Percentiles rank a stretch among this genome's conserved stretches.
Evolutionary conservation across 2,888 invertebrate genomes (phyloP).

Genomic region (Andrena marginata): DNA sequence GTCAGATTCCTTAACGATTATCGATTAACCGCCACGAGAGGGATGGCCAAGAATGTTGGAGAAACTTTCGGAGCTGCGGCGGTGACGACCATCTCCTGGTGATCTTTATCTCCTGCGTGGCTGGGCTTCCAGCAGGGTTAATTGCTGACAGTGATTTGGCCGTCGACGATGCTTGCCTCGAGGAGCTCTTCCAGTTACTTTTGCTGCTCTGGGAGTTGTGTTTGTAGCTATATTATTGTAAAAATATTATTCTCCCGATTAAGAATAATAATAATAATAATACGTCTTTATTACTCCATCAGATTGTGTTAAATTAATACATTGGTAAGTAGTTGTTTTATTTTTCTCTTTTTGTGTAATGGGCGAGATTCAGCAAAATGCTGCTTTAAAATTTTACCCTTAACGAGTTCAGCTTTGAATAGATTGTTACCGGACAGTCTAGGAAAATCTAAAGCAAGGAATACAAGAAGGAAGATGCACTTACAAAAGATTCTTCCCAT

Average conservation of each 20-base stretch:
- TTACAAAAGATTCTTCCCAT: no score
- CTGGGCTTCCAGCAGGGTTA: constrained; percentile 18
- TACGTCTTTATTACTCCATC: no score
- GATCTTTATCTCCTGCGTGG: constrained; percentile 30
- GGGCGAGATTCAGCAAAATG: no score
- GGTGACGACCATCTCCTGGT: not conserved
- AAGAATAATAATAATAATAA: no score
- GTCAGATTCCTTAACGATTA: constrained; percentile 61
- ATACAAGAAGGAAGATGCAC: no score
- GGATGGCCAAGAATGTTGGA: constrained; percentile 24
- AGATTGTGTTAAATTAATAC: no score
- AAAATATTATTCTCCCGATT: no score
- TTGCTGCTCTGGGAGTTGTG: not conserved
- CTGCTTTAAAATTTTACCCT: no score
- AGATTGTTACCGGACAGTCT: no score
- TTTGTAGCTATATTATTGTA: no score
- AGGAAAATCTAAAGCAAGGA: no score
- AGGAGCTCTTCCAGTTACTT: not conserved
- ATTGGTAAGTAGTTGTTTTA: not conserved
- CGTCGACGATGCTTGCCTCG: constrained; percentile 1
- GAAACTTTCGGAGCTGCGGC: constrained; percentile 19
- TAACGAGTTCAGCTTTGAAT: no score
- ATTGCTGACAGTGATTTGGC: constrained; percentile 43
- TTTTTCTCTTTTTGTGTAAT: not conserved
- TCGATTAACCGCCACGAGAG: constrained; percentile 61